Conservation (phyloP, 1,140 invertebrate species). For the Pteromalus puparum region DNA sequence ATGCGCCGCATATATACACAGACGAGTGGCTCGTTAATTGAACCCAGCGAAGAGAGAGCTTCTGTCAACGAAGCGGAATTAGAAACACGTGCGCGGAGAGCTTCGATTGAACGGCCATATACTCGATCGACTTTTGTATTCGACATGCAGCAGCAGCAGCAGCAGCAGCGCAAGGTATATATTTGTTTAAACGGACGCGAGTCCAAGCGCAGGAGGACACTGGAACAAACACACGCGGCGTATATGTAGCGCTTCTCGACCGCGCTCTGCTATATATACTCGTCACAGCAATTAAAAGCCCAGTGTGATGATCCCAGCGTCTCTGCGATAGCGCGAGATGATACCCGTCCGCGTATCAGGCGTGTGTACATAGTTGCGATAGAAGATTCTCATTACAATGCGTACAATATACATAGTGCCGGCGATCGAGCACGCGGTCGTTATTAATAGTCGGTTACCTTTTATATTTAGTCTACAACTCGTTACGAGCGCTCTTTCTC, state of each 20-base stretch:
- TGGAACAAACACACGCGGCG: not conserved
- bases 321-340: too few relatives aligned
- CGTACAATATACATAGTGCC: not conserved
- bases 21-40: not conserved
- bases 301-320: too few relatives aligned
- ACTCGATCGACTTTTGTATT: not conserved
- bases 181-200: conserved; percentile 13
- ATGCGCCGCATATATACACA: not conserved
- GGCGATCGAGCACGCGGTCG: not conserved
- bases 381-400: too few relatives aligned
- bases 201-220: not conserved
- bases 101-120: not conserved
- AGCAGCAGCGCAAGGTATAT: conserved; percentile 1
- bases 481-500: too few relatives aligned
- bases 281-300: not conserved
- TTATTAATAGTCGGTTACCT: too few relatives aligned
- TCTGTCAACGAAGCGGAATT: conserved; percentile 59
- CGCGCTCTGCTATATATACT: too few relatives aligned
- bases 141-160: not conserved
- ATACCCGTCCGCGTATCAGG: too few relatives aligned
- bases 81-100: conserved; percentile 51
- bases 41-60: not conserved
- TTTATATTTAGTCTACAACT: too few relatives aligned
- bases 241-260: not conserved
- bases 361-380: too few relatives aligned